phyloP scores from a whole-genome alignment of 2,113 vertebrate species.

The Pedionomus torquatus region DNA sequence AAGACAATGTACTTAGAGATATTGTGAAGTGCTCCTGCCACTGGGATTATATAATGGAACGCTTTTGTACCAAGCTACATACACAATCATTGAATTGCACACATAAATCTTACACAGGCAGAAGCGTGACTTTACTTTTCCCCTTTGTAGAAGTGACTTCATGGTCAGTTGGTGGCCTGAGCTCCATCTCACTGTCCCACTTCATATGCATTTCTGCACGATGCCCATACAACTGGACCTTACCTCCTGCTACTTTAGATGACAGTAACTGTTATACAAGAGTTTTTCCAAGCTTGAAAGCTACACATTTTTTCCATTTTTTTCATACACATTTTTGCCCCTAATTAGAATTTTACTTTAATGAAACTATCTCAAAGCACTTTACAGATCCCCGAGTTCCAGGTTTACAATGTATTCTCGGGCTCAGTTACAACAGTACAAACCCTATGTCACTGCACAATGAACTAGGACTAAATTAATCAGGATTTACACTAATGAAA shows the following conservation, averaged over 20 bases:
- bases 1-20: background rate
- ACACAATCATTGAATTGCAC: background rate
- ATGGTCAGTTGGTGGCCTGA: background rate
- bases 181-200: background rate
- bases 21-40: background rate
- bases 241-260: background rate
- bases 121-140: background rate
- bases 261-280: background rate
- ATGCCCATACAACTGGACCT: background rate
- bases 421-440: background rate
- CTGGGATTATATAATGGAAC: constrained; percentile 1
- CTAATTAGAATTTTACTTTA: background rate
- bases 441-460: background rate
- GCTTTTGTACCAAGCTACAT: background rate
- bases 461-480: background rate
- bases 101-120: constrained; percentile 12
- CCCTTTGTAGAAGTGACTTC: background rate
- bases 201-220: background rate
- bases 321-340: background rate
- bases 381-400: background rate
- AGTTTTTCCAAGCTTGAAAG: background rate
- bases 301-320: background rate
- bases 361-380: background rate
- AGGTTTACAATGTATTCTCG: background rate
- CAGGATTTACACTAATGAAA: background rate